Base-by-base conservation (phyloP, 2,888 invertebrate genomes). In the Apodemia hepburni region DNA sequence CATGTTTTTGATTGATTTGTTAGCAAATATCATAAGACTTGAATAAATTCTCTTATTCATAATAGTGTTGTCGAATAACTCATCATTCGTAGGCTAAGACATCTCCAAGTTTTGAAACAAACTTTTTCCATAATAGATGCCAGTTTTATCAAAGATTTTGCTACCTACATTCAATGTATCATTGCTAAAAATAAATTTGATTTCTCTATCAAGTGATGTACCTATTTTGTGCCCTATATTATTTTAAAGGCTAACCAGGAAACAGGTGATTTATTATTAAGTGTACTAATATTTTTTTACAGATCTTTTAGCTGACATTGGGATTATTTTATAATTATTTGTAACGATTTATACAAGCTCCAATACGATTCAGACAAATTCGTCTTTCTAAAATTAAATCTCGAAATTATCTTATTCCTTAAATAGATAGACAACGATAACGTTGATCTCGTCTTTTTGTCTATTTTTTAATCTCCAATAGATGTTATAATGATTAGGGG, bases 211-310 rank as follows among this genome's bases (percentile, higher is more conserved):
- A 51, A 51, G 8, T 33, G 3, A 17, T 12, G 12, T 42, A 29
- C 18, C n/a, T n/a, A n/a, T n/a, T 62, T 12, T 42, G 42, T 27
- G 59, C 59, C 9, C 38, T 51, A 22, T 49, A 47, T 54, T 51
- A 58, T 51, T 62, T 60, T 59, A 22, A 68, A 51, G 22, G 69
- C 69, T 58, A 29, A 60, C 65, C 38, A 67, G 70, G 71, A 70
- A 2, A 9, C 58, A 71, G 71, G 71, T 70, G 70, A 70, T 47
- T 59, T 65, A 65, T 49, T 33, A 18, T 47, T 64, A 69, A 65
- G 29, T 22, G 54, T 38, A 60, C 47, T 47, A 35, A 60, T 38
- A 64, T 59, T 65, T 64, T 62, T 63, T 61, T 63, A 71, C 68
- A 64, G 67, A 62, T 63, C 68, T 51, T 51, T 22, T 18, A 51